Conservation (phyloP, 2,888 invertebrate species). For the Pristionchus maxplancki region DNA sequence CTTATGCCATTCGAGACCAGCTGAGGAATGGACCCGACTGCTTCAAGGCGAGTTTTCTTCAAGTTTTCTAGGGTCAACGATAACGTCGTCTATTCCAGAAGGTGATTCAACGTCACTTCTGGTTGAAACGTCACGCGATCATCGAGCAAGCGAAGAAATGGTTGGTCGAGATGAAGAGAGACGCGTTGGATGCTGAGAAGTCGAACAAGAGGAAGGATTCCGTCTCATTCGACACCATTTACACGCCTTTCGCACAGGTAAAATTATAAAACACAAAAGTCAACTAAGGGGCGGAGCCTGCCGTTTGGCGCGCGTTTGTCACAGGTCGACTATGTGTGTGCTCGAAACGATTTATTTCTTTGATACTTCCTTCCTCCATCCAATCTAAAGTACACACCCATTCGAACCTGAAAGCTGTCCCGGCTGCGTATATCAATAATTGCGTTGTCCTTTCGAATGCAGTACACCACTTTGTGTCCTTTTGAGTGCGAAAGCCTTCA, state of each 20-base stretch:
- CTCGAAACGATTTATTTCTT: no score
- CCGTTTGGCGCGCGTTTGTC: no score
- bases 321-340: no score
- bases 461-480: not conserved
- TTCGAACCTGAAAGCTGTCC: not conserved
- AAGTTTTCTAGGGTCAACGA: not conserved
- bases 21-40: conserved; percentile 68
- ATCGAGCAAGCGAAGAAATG: conserved; percentile 69
- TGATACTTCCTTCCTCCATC: not conserved
- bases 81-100: conserved; percentile 56
- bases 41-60: conserved; percentile 63
- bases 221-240: conserved; percentile 65
- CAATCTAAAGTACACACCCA: not conserved
- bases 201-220: conserved; percentile 62
- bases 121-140: conserved; percentile 74
- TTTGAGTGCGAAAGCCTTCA: not conserved
- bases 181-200: conserved; percentile 60
- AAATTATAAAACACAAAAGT: no score
- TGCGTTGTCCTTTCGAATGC: not conserved
- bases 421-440: not conserved
- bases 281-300: no score
- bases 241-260: conserved; percentile 65
- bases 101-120: conserved; percentile 74
- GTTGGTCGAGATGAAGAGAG: conserved; percentile 63
- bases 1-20: conserved; percentile 76